phyloP scores from a whole-genome alignment of 2,797 vertebrate species.

The Schizopygopsis malacanthus region DNA sequence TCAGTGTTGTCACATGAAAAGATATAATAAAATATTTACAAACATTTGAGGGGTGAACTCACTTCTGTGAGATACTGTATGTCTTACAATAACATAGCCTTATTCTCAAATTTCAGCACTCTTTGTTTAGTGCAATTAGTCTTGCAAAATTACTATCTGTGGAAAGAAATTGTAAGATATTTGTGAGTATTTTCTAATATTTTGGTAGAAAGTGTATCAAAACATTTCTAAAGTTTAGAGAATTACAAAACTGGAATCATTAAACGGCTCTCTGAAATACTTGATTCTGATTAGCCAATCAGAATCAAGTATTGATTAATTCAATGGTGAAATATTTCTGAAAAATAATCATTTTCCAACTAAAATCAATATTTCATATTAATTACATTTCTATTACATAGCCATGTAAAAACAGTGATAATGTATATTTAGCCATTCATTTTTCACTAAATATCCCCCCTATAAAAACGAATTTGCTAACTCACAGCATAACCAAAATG shows the following conservation, averaged over 20 bases:
- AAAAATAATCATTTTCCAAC: background rate
- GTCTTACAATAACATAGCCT: background rate
- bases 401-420: background rate
- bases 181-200: background rate
- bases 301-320: background rate
- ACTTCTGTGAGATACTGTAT: background rate
- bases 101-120: background rate
- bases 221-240: background rate
- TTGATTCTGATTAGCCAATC: background rate
- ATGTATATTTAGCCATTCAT: background rate
- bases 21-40: no score
- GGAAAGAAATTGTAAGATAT: background rate
- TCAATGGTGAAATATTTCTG: background rate
- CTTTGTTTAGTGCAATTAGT: background rate
- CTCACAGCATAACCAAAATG: background rate
- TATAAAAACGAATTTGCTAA: background rate
- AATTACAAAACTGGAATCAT: background rate
- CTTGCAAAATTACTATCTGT: background rate
- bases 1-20: no score
- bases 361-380: background rate
- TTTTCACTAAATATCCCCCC: background rate
- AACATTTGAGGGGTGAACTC: no score
- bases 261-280: background rate
- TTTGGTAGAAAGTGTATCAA: background rate
- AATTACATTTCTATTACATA: background rate